A percentile compares a stretch with the other conserved stretches of the same genome.
Evolutionary conservation across 2,797 vertebrate genomes (phyloP).

Genomic region (Phrynocephalus forsythii): DNA sequence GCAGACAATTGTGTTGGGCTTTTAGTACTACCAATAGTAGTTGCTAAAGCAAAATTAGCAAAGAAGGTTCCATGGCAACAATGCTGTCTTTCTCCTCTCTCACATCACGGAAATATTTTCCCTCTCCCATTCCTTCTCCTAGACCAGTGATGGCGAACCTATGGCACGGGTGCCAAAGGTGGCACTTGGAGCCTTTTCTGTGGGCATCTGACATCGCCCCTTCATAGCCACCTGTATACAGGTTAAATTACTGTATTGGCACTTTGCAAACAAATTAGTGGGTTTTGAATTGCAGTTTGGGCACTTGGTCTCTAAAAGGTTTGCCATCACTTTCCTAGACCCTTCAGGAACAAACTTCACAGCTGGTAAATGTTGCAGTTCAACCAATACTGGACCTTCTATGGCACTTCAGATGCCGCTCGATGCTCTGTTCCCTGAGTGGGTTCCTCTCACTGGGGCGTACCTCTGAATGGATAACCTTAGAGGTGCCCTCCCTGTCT

Average conservation of each 20-base stretch:
- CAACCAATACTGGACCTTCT: neutral
- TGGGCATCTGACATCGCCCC: too few relatives aligned
- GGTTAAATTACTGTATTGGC: too few relatives aligned
- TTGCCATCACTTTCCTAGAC: too few relatives aligned
- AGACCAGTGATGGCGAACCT: too few relatives aligned
- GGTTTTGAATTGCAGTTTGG: too few relatives aligned
- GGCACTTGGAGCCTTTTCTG: too few relatives aligned
- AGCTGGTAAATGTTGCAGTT: neutral
- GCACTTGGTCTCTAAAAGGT: too few relatives aligned
- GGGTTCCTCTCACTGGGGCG: neutral
- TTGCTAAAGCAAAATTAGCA: neutral
- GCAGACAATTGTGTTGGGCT: neutral
- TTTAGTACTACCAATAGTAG: neutral
- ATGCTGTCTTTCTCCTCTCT: neutral
- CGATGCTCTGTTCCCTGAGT: neutral
- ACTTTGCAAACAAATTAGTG: too few relatives aligned
- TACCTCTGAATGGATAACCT: neutral
- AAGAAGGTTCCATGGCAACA: conserved; percentile 23
- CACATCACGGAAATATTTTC: neutral
- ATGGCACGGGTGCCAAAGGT: too few relatives aligned
- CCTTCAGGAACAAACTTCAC: neutral
- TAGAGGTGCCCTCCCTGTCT: neutral
- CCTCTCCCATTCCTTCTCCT: neutral
- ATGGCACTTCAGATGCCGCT: neutral
- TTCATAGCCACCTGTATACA: too few relatives aligned